Evolutionary conservation across 2,888 invertebrate species (phyloP), one percentile per base, ranked within the genome.

Genomic region (Eupithecia dodoneata): DNA sequence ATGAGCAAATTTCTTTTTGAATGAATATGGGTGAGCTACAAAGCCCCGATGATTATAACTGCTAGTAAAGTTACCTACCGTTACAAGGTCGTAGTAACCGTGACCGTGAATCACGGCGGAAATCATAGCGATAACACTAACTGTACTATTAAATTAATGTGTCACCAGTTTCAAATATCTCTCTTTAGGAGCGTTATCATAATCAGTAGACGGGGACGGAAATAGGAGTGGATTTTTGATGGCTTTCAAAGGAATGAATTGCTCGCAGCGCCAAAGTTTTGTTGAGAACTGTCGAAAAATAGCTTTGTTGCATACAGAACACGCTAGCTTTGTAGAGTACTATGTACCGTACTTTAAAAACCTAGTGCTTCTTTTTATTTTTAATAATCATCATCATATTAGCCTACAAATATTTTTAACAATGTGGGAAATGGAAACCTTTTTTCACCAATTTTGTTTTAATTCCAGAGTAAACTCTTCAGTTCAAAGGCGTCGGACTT

Each of bases 401-500:
- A 15, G 52, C 52, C 13, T 30, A 63, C 1, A 15, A 3, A n/a
- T 18, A 1, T 18, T n/a, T 59, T 4, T 15, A 59, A 15, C 9
- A 12, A 63, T 30, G 10, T 63, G 41, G 7, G 15, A 66, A 66
- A 42, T 6, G 13, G 15, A 65, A 41, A 41, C 2, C 13, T 15
- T 41, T 66, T 3, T 13, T 67, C 3, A 67, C 10, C 18, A 9
- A 69, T 2, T 72, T 71, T 72, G n/a, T 69, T 75, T 52, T 76
- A 49, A 72, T 83, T 93, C 49, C 93, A 94, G 94, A 93, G 90
- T 84, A 94, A 92, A 84, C 86, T 94, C 81, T 94, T 94, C 85
- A 85, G 90, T 76, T 91, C 91, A 7, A 94, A 92, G 79, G 85
- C 90, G 7, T 92, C 84, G 74, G 93, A 93, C 59, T 95, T 94